Base-by-base conservation (phyloP, 2,888 invertebrate species). In the Mycalesis mineus region DNA sequence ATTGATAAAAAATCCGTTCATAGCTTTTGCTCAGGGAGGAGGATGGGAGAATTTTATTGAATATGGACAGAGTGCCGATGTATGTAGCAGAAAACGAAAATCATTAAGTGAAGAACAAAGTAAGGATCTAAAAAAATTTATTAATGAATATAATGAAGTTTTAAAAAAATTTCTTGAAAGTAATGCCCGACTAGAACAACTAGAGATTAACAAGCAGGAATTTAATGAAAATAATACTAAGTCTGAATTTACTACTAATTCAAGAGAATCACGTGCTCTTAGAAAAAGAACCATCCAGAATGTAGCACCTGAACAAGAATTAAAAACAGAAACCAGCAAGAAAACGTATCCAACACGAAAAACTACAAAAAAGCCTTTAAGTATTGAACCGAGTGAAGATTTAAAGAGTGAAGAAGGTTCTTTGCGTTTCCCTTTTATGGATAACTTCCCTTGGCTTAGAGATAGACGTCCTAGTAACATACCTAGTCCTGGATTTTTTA, bases 401-500 rank as follows among this genome's bases (percentile, higher is more conserved):
- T 31, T 82, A 78, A 73, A 76, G 70, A 8, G 58, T 37, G 69
- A 70, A 37, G 76, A 78, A 11, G 82, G 75, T 9, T 79, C 79
- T 33, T 60, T 81, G 11, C 74, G 82, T 39, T 76, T 80, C 58
- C 75, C 74, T 0, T 80, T 82, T 49, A 69, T 73, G 48, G 69
- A 72, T 57, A 75, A 74, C 58, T 77, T 78, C 47, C 70, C 70
- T 39, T 74, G 74, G 62, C 84, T 84, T 60, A 80, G 80, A 28
- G 73, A 81, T 56, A 80, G 67, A 61, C 82, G 77, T 54, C 82
- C 83, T 22, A 22, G 22, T 22, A 4, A 2, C 5, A 22, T 22
- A 4, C 84, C 90, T 0, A 91, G 91, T 61, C 91, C 91, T 61
- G 94, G 94, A 1, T 93, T 94, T 63, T 92, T 94, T 62, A 94